A percentile compares a stretch with the other conserved stretches of the same genome.
These are phyloP conservation scores for Empis livida DNA, from an alignment of 2,888 invertebrate genomes.

Conservation along the genomic window DNA sequence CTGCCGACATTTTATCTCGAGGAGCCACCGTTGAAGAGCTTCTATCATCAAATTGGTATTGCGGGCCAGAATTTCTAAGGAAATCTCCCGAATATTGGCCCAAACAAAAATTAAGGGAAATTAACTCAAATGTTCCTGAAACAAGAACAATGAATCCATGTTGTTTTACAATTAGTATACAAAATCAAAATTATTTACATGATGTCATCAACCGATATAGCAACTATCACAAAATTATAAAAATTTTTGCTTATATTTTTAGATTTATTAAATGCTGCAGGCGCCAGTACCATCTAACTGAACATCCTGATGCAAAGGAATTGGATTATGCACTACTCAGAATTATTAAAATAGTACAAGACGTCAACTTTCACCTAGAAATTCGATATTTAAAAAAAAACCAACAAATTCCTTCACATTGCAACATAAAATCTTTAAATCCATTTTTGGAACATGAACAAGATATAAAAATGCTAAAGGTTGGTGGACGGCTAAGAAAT, in stretches of 20 bases:
- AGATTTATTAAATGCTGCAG: constrained; percentile 1
- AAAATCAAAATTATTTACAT: no score
- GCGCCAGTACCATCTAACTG: no score
- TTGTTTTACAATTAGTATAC: no score
- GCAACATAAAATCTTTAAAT: neutral
- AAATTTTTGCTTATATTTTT: constrained; percentile 5
- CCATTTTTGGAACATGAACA: neutral
- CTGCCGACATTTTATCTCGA: constrained; percentile 21
- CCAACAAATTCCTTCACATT: neutral
- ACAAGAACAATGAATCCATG: no score
- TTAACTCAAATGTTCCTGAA: neutral
- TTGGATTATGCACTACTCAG: neutral
- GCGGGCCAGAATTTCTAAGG: constrained; percentile 3
- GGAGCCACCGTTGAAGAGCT: constrained; percentile 10
- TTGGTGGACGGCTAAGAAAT: neutral
- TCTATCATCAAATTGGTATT: neutral
- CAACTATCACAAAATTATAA: constrained; percentile 1
- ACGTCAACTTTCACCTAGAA: neutral
- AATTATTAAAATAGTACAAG: neutral
- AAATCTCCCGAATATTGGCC: neutral
- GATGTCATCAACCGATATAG: neutral
- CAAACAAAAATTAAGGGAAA: no score
- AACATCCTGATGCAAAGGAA: neutral
- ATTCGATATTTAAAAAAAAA: neutral
- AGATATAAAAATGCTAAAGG: neutral